Evolutionary conservation across 2,797 vertebrate species (phyloP).

Genomic region (Leucoraja ocellata): DNA sequence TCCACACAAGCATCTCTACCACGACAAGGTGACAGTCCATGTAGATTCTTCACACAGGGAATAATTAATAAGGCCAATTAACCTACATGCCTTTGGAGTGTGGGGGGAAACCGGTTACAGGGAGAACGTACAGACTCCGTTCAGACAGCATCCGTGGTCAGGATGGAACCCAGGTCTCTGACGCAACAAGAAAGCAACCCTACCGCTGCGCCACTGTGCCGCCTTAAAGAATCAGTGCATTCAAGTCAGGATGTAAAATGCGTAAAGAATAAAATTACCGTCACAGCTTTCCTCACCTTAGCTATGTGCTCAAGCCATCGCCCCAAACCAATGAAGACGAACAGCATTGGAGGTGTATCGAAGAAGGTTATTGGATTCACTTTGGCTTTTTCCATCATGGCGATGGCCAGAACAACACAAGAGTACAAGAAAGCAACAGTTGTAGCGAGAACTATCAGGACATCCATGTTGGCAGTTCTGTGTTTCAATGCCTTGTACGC

Average conservation of each 20-base stretch:
- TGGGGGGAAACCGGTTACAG: no score
- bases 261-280: conserved; percentile 44
- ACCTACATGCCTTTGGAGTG: no score
- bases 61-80: no score
- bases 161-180: no score
- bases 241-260: conserved; percentile 40
- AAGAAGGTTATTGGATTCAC: conserved; percentile 93
- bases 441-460: conserved; percentile 89
- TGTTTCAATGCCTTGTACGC: conserved; percentile 91
- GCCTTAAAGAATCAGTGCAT: no score
- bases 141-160: no score
- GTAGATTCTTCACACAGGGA: no score
- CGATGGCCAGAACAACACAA: conserved; percentile 74
- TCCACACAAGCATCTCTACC: no score
- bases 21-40: no score
- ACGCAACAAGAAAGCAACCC: no score
- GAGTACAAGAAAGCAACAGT: conserved; percentile 87
- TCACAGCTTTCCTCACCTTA: conserved; percentile 65
- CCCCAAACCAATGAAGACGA: conserved; percentile 92
- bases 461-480: conserved; percentile 90
- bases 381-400: conserved; percentile 77
- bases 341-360: conserved; percentile 94
- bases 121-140: no score
- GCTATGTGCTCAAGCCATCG: conserved; percentile 95
- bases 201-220: no score